Conservation (phyloP, 2,888 invertebrate genomes). For the Blastobasis adustella region DNA sequence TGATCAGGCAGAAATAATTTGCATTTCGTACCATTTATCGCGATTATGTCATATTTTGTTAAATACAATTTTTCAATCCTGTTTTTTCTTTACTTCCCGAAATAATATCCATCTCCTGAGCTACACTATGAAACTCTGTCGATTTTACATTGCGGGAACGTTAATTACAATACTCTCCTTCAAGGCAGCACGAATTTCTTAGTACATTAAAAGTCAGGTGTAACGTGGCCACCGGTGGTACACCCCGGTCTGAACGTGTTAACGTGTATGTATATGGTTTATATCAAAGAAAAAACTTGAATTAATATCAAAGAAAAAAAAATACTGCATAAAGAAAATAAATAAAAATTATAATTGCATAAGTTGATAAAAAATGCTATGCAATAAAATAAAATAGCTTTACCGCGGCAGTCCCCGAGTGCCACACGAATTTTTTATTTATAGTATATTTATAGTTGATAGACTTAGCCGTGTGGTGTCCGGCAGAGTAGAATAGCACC, state of each 20-base stretch:
- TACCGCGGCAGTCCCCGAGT: no score
- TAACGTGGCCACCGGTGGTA: slow-evolving; percentile 1
- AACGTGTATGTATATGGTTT: no score
- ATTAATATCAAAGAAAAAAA: no score
- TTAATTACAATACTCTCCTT: slow-evolving; percentile 1
- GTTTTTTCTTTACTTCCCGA: slow-evolving; percentile 1
- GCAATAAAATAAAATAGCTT: no score
- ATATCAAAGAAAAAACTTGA: no score
- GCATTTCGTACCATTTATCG: neutral
- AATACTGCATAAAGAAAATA: no score
- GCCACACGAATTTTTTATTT: no score
- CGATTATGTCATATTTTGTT: neutral
- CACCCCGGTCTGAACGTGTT: neutral
- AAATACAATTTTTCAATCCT: neutral
- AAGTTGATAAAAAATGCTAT: no score
- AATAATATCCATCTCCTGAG: slow-evolving; percentile 2
- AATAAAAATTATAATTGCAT: no score
- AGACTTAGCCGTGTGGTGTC: no score
- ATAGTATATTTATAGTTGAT: no score
- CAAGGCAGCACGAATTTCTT: neutral
- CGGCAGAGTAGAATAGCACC: no score
- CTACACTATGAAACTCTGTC: slow-evolving; percentile 1
- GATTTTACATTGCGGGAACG: neutral
- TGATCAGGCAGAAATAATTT: neutral
- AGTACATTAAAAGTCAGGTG: neutral